phyloP scores from a whole-genome alignment of 2,888 invertebrate genomes.

The Corbicula japonica region DNA sequence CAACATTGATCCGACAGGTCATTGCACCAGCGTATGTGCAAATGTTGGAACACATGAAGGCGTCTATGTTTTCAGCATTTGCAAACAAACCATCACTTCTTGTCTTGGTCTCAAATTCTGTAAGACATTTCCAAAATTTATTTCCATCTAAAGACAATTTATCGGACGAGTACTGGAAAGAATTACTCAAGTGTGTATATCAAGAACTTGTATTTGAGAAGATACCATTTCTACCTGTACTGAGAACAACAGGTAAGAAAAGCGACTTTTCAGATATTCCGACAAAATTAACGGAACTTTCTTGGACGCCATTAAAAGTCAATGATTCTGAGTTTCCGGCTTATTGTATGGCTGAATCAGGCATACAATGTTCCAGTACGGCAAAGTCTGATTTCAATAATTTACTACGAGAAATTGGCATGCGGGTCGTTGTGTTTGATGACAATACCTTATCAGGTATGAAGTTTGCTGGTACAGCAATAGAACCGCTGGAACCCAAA shows the following conservation, averaged over 20 bases:
- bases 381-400: constrained; percentile 10
- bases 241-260: neutral
- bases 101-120: neutral
- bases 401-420: constrained; percentile 29
- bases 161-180: constrained; percentile 47
- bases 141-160: constrained; percentile 45
- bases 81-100: neutral
- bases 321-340: constrained; percentile 12
- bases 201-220: constrained; percentile 10
- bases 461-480: constrained; percentile 8
- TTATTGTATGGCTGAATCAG: constrained; percentile 9
- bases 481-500: constrained; percentile 9
- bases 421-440: constrained; percentile 30
- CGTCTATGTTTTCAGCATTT: neutral
- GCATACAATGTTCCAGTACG: neutral
- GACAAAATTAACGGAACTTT: neutral
- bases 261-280: neutral
- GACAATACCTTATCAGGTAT: constrained; percentile 13
- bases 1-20: constrained; percentile 69
- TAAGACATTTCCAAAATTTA: constrained; percentile 26
- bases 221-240: constrained; percentile 36
- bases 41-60: constrained; percentile 55
- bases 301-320: constrained; percentile 16
- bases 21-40: constrained; percentile 77
- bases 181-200: constrained; percentile 39